Base-by-base conservation (phyloP, 2,797 vertebrate species). In the Muraenolepis orangiensis region DNA sequence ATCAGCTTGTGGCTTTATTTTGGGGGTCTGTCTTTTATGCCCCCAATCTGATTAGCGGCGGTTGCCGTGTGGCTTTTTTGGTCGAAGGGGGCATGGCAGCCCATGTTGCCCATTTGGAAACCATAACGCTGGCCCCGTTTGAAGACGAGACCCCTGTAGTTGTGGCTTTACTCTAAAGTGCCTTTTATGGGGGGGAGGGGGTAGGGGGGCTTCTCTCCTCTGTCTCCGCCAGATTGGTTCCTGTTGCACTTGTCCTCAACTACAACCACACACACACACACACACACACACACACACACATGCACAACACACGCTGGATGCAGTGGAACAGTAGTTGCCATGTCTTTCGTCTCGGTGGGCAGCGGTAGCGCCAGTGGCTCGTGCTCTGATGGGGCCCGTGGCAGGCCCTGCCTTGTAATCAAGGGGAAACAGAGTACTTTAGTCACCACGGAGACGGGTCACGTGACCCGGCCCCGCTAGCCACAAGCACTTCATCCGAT, bases 401-500 rank as follows among this genome's bases (percentile, higher is more conserved):
- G 83, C 86, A 82, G 83, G 78, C 78, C 82, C 86, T 93, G 91
- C 93, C 93, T 93, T 94, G 91, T 94, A 95, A 94, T 95, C 93
- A 94, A 64, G 89, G 88, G 74, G 87, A 87, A 67, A 34, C 87
- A 78, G 82, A 87, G 88, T 79, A 81, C 89, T 89, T 78, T 76
- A 84, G 84, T 88, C 28, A 68, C 87, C 78, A 14, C 87, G 81
- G 88, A 83, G 87, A 80, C 82, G 18, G 77, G 81, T 93, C 93
- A 94, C 90, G 86, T 94, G 93, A 92, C 88, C 80, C 68, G 46
- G 85, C 72, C 82, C 84, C 85, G 85, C 89, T 90, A 89, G 93
- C 94, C 94, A 92, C 94, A 93, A 92, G 90, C 91, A 93, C 93
- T 94, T 93, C 91, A 93, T 92, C 86, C 86, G 89, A 93, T 92